Evolutionary conservation across 2,797 vertebrate species (phyloP).

Genomic region (Anas acuta): DNA sequence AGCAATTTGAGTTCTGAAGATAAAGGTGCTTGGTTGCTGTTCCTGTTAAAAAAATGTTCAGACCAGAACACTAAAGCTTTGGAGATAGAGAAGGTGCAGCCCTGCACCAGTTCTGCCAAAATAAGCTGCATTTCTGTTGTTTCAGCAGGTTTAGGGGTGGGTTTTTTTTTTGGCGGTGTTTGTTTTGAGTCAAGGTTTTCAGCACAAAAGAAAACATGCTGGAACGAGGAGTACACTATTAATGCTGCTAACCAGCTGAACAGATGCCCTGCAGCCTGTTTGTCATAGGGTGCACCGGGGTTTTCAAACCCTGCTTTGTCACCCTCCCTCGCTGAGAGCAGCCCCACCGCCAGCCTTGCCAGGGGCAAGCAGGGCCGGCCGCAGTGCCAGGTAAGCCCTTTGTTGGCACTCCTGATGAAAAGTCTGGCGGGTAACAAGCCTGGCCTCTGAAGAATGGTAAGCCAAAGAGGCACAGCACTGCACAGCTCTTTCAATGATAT

Average conservation of each 20-base stretch:
- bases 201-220: neutral
- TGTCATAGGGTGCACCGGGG: fast-evolving
- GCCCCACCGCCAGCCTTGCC: fast-evolving
- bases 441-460: neutral
- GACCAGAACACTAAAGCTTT: neutral
- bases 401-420: neutral
- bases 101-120: neutral
- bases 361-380: neutral
- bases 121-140: neutral
- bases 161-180: neutral
- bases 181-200: neutral
- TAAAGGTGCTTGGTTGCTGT: neutral
- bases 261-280: neutral
- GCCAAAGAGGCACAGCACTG: neutral
- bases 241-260: neutral
- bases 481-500: neutral
- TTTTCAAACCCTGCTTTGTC: neutral
- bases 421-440: neutral
- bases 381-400: neutral
- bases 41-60: neutral
- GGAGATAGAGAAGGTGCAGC: neutral
- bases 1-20: neutral
- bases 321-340: neutral
- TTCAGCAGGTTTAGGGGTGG: neutral
- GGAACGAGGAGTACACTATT: neutral